Percentiles rank a stretch among this genome's conserved stretches.
These are phyloP conservation scores for Gryon sp. DNA, from an alignment of 1,140 invertebrate species.

Conservation along the genomic window DNA sequence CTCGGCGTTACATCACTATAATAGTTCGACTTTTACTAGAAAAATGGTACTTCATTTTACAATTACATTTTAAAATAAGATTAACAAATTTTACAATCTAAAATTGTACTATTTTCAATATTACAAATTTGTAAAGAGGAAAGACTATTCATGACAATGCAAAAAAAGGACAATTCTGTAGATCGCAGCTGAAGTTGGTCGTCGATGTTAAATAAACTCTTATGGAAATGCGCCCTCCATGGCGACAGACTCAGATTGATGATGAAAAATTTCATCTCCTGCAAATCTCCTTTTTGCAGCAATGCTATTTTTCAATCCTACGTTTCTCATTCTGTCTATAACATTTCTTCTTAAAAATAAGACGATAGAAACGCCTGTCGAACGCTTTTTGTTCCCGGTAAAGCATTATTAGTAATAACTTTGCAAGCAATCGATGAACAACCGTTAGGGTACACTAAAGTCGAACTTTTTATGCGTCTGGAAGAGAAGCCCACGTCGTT, in stretches of 20 bases:
- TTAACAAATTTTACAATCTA: no score
- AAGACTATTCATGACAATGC: not conserved
- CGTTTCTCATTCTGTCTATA: not conserved
- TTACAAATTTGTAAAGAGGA: not conserved
- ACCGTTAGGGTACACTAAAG: not conserved
- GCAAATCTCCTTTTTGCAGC: constrained; percentile 23
- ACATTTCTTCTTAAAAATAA: no score
- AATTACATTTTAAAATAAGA: no score
- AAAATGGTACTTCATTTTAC: no score
- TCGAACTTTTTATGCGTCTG: not conserved
- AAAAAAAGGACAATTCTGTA: constrained; percentile 19
- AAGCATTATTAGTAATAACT: no score
- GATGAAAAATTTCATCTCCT: constrained; percentile 11
- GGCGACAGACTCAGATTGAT: constrained; percentile 24
- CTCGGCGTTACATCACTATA: no score
- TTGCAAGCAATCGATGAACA: no score
- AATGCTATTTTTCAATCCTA: constrained; percentile 21
- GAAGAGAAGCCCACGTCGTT: not conserved
- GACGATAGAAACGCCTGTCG: no score
- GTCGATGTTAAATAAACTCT: constrained; percentile 30
- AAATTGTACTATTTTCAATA: no score
- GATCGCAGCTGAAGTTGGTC: constrained; percentile 3
- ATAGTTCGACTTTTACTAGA: no score
- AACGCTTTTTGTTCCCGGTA: no score
- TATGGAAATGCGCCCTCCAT: not conserved